phyloP scores from a whole-genome alignment of 2,113 vertebrate genomes.

The Ramphastos sulfuratus region DNA sequence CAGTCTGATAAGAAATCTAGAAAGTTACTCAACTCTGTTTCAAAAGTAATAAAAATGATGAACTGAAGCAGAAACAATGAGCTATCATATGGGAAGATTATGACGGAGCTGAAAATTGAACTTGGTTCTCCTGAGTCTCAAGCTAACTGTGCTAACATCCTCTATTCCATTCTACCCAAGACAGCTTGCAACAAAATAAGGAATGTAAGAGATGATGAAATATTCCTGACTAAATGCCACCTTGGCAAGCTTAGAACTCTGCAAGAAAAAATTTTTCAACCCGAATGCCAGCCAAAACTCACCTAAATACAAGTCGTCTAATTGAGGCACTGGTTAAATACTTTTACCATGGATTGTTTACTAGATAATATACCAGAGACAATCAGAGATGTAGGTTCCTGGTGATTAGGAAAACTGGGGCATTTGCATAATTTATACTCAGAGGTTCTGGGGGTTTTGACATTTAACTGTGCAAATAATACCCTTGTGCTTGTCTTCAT shows the following conservation, averaged over 20 bases:
- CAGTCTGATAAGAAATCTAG: neutral
- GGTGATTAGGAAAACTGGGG: neutral
- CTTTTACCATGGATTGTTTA: neutral
- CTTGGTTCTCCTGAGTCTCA: neutral
- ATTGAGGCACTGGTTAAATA: neutral
- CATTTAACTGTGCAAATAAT: neutral
- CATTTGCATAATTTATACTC: neutral
- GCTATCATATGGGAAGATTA: neutral
- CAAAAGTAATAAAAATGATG: slow-evolving; percentile 11
- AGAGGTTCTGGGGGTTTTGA: neutral
- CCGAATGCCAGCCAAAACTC: neutral
- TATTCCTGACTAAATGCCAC: neutral
- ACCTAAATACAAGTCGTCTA: neutral
- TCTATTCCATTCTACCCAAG: neutral
- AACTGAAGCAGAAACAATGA: slow-evolving; percentile 34
- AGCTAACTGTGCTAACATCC: neutral
- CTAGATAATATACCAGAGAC: neutral
- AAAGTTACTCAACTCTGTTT: neutral
- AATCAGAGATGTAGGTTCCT: neutral
- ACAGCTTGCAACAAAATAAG: neutral
- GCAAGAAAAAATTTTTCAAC: neutral
- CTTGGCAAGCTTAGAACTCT: neutral
- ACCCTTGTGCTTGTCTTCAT: neutral
- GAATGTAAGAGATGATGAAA: neutral
- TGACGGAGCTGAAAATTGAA: neutral